Conservation (phyloP, 2,113 vertebrate genomes). For the Dendrocopos noguchii region DNA sequence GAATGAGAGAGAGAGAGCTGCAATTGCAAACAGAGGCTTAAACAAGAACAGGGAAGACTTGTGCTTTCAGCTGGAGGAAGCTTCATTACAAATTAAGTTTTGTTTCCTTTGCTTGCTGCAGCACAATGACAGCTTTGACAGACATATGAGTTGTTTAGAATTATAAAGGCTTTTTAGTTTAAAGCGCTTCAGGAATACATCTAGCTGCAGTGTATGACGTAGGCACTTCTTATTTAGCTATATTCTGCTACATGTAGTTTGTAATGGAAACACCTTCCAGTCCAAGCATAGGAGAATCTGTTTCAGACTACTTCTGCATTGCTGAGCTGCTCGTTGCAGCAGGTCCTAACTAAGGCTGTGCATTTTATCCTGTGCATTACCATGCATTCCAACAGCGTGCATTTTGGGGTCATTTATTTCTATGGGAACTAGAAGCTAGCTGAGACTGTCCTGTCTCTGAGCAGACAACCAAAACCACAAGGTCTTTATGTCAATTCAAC, state of each 20-base stretch:
- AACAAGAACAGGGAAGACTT: conserved; percentile 34
- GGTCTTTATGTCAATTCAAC: neutral
- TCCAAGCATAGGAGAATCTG: neutral
- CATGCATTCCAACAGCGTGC: neutral
- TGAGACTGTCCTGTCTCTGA: neutral
- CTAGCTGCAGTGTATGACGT: conserved; percentile 48
- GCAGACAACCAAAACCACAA: neutral
- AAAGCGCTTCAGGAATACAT: conserved; percentile 59
- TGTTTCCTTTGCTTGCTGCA: conserved; percentile 67
- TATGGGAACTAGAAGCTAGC: neutral
- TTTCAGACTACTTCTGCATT: neutral
- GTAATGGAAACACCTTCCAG: conserved; percentile 19
- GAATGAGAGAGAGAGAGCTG: neutral
- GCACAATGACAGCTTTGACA: conserved; percentile 71
- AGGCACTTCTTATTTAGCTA: conserved; percentile 62
- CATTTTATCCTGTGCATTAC: neutral
- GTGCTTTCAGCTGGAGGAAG: conserved; percentile 55
- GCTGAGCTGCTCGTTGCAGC: neutral
- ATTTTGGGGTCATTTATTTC: neutral
- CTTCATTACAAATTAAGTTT: conserved; percentile 72
- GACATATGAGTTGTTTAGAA: conserved; percentile 73
- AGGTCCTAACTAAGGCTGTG: neutral
- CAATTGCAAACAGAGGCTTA: conserved; percentile 35
- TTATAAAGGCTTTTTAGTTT: conserved; percentile 62
- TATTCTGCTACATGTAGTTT: conserved; percentile 57